Evolutionary conservation across 2,797 vertebrate species (phyloP), one percentile per base, ranked within the genome.

Genomic region (Naso thynnoides): DNA sequence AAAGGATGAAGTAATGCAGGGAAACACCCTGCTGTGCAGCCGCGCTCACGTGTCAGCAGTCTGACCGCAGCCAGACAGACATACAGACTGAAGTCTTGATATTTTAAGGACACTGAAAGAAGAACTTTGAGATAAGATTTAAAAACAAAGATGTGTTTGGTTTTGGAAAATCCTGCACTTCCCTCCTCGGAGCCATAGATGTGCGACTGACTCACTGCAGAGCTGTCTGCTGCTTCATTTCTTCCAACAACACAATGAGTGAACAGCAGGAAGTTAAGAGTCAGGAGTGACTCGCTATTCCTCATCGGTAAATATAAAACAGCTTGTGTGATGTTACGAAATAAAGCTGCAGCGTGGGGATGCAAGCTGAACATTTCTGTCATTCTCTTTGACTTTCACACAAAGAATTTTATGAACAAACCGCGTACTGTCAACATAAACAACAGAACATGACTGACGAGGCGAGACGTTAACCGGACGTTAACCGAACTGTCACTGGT

Each of bases 281-380:
- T 79, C 69, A 66, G 59, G 10, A 1, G 24, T 62, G 68, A 75
- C 47, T 78, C 63, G 66, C 15, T 27, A 52, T 66, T 82, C 76
- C 65, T 84, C 74, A 73, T 65, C 41, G 48, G 64, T 57, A 59
- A 86, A 82, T 75, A 77, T 81, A 70, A 60, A 72, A 31, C 41
- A 70, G 44, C 29, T 62, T 2, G 6, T 36, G 29, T 27, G 36
- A 54, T 31, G 19, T 69, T 64, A 73, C 38, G 54, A 31, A 64
- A 63, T 6, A 11, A 55, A 13, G 15, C 23, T 49, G 48, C 42
- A 23, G 48, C 13, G 31, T n/a, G 1, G 26, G 26, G 15, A 2
- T 23, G 19, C 27, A 14, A 48, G 24, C 31, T 50, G 31, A 1
- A 0, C 27, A 21, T 44, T 59, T 59, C 9, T 2, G 0, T 16